phyloP scores from a whole-genome alignment of 2,888 invertebrate genomes.

The Schizaphis graminum region DNA sequence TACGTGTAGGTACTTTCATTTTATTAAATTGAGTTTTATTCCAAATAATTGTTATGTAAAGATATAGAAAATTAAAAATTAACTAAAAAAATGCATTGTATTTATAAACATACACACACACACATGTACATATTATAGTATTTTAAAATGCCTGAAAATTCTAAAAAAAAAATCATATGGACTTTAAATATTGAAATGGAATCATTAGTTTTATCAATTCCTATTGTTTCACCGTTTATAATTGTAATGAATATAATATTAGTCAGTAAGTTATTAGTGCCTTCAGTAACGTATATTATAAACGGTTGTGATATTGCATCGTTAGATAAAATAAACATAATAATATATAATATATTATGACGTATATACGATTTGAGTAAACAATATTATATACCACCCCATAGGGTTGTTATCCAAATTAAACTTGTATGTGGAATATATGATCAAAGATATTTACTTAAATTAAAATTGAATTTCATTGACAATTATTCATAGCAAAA shows the following conservation, averaged over 20 bases:
- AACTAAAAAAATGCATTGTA: neutral
- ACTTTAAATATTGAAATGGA: neutral
- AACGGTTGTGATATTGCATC: neutral
- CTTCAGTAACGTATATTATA: neutral
- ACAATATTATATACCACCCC: neutral
- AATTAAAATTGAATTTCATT: neutral
- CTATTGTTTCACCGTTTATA: neutral
- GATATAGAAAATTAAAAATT: neutral
- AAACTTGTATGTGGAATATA: neutral
- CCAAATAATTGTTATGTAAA: neutral
- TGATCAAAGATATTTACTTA: neutral
- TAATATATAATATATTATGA: neutral
- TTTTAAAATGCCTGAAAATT: neutral
- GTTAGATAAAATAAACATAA: neutral
- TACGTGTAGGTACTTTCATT: neutral
- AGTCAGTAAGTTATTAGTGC: neutral
- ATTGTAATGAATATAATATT: neutral
- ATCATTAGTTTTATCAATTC: neutral
- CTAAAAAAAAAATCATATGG: neutral
- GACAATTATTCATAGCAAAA: neutral
- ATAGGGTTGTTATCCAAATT: neutral
- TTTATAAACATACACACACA: no score
- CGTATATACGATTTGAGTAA: neutral
- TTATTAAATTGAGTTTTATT: neutral
- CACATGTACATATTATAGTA: no score